Evolutionary conservation across 1,140 invertebrate genomes (phyloP).

Genomic region (Drosophila aff.): DNA sequence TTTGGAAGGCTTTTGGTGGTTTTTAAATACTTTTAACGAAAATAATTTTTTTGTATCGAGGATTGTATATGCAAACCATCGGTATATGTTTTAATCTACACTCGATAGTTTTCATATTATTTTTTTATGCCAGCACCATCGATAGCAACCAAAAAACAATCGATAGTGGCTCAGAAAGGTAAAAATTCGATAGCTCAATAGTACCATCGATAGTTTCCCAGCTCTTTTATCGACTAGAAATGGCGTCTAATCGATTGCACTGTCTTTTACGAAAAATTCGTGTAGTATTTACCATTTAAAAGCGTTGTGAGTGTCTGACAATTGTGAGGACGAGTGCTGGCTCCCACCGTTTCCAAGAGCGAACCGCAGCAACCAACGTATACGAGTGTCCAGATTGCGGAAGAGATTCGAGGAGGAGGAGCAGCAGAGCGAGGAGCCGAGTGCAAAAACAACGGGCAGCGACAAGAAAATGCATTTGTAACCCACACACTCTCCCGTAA

Average conservation of each 20-base stretch:
- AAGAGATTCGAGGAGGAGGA: slow-evolving; percentile 4
- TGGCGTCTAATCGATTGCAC: slow-evolving; percentile 62
- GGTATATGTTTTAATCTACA: no score
- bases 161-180: no score
- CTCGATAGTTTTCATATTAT: no score
- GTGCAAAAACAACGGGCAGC: slow-evolving; percentile 75
- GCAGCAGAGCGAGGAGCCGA: slow-evolving; percentile 58
- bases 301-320: slow-evolving; percentile 47
- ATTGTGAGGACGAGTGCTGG: slow-evolving; percentile 39
- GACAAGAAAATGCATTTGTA: slow-evolving; percentile 78
- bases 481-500: slow-evolving; percentile 41
- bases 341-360: slow-evolving; percentile 19
- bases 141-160: no score
- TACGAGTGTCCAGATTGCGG: slow-evolving; percentile 44
- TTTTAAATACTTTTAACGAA: no score
- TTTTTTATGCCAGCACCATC: no score
- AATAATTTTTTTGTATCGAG: no score
- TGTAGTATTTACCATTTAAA: slow-evolving; percentile 57
- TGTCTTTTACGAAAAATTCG: slow-evolving; percentile 51
- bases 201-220: background rate
- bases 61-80: no score
- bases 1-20: no score
- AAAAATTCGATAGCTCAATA: no score
- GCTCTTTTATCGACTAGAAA: slow-evolving; percentile 67
- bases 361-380: slow-evolving; percentile 37